A percentile compares a stretch with the other conserved stretches of the same genome.
These are phyloP conservation scores for Papilio gigon DNA, from an alignment of 2,888 invertebrate genomes.

Conservation along the genomic window DNA sequence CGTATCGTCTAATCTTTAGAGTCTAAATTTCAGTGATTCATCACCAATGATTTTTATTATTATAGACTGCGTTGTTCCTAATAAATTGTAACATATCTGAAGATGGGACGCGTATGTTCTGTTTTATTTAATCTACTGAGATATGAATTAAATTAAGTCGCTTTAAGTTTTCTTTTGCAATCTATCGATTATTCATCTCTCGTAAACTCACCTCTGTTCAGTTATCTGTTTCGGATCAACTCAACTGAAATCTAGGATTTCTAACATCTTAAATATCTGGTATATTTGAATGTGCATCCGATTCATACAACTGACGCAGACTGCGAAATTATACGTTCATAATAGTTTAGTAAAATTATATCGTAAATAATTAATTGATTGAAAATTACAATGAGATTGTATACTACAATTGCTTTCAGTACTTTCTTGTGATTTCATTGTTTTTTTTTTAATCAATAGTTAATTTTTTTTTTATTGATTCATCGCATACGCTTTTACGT, in stretches of 20 bases:
- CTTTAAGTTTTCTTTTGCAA: conserved; percentile 44
- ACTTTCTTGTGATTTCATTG: conserved; percentile 47
- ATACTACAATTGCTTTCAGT: conserved; percentile 38
- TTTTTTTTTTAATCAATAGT: conserved; percentile 60
- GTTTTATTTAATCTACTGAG: conserved; percentile 75
- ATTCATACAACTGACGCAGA: conserved; percentile 63
- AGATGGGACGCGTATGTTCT: conserved; percentile 57
- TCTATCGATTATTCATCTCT: no score
- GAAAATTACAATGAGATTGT: conserved; percentile 50
- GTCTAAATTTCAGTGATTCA: conserved; percentile 78
- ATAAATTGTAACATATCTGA: conserved; percentile 63
- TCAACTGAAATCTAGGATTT: conserved; percentile 17
- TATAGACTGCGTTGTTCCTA: conserved; percentile 78
- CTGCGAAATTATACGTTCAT: conserved; percentile 58
- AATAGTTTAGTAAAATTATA: conserved; percentile 60
- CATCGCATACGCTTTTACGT: conserved; percentile 76
- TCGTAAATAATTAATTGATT: conserved; percentile 55
- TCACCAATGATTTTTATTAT: conserved; percentile 77
- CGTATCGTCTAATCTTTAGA: conserved; percentile 55
- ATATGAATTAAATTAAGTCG: conserved; percentile 44
- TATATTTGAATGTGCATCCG: conserved; percentile 48
- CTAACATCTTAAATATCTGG: conserved; percentile 29
- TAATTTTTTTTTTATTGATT: conserved; percentile 66
- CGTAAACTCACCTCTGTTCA: conserved; percentile 51
- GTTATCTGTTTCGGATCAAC: conserved; percentile 60